These are phyloP conservation scores for Lissonota sp. DNA, from an alignment of 2,888 invertebrate species.

Conservation along the genomic window DNA sequence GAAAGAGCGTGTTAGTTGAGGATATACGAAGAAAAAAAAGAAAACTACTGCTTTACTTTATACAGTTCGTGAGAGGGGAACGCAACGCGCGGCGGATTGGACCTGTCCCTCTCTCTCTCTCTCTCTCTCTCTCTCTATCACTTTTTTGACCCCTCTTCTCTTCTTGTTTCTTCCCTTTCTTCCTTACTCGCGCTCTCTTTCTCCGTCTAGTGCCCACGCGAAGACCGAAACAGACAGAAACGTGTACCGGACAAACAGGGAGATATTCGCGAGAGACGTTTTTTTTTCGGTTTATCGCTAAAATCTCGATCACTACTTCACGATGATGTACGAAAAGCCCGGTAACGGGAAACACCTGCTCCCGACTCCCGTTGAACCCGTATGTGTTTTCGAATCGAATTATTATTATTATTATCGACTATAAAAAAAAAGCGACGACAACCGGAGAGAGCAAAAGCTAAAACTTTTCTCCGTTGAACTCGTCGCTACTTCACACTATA, in stretches of 20 bases:
- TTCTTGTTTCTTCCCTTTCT: too few species aligned
- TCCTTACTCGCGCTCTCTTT: too few species aligned
- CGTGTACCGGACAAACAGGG: slow-evolving; percentile 45
- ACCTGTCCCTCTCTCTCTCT: too few species aligned
- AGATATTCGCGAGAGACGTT: slow-evolving; percentile 17
- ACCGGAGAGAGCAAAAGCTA: too few species aligned
- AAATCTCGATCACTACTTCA: slow-evolving; percentile 7
- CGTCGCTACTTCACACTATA: too few species aligned
- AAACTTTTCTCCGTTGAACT: too few species aligned
- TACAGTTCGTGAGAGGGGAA: slow-evolving; percentile 11
- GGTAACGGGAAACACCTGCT: slow-evolving; percentile 57
- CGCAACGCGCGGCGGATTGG: not conserved
- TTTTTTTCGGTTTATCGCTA: slow-evolving; percentile 20
- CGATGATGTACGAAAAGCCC: slow-evolving; percentile 54
- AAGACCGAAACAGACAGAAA: slow-evolving; percentile 18
- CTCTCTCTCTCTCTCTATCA: too few species aligned
- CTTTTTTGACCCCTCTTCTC: too few species aligned
- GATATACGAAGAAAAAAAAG: not conserved
- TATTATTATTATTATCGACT: slow-evolving; percentile 24
- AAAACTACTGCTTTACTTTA: slow-evolving; percentile 1
- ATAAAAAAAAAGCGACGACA: not conserved
- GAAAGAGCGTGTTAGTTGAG: not conserved
- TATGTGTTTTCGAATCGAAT: slow-evolving; percentile 40
- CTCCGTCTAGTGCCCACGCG: not conserved
- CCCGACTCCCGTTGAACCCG: slow-evolving; percentile 34